phyloP scores from a whole-genome alignment of 1,140 invertebrate genomes.

The Plutomurus gul region DNA sequence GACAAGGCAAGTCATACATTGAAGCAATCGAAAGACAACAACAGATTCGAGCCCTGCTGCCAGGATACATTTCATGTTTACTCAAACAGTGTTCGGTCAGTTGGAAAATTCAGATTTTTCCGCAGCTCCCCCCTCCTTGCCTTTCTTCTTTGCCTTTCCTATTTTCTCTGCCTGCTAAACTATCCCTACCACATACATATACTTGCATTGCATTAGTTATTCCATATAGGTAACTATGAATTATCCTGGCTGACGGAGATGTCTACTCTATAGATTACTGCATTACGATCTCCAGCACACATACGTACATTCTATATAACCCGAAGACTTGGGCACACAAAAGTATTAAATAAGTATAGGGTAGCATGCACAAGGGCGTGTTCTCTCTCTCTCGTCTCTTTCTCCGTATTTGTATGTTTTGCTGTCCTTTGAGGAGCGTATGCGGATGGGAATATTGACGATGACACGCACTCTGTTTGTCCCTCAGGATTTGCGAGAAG shows the following conservation, averaged over 20 bases:
- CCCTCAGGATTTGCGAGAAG: slow-evolving; percentile 24
- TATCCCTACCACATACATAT: not conserved
- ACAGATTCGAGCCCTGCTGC: not conserved
- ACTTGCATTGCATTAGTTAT: slow-evolving; percentile 3
- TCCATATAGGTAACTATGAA: not conserved
- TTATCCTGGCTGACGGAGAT: not conserved
- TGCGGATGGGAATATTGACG: slow-evolving; percentile 25
- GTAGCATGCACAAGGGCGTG: slow-evolving; percentile 10
- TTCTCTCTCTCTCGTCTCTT: not conserved
- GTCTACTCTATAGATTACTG: not conserved
- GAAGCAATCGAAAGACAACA: not conserved
- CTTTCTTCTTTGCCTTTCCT: not conserved
- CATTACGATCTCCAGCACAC: not conserved
- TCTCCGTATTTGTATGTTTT: slow-evolving; percentile 4
- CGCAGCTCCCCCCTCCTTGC: not conserved
- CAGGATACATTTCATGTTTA: slow-evolving; percentile 19
- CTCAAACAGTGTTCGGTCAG: slow-evolving; percentile 28
- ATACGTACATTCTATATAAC: not conserved
- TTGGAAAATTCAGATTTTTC: slow-evolving; percentile 29
- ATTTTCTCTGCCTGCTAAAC: not conserved
- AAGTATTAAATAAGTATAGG: slow-evolving; percentile 14
- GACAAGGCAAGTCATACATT: not conserved
- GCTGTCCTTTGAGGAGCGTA: slow-evolving; percentile 18
- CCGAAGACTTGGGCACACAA: too few relatives aligned
- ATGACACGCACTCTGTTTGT: slow-evolving; percentile 28